A percentile compares a stretch with the other conserved stretches of the same genome.
Evolutionary conservation across 2,888 invertebrate species (phyloP).

Genomic region (Falcaria lacertinaria): DNA sequence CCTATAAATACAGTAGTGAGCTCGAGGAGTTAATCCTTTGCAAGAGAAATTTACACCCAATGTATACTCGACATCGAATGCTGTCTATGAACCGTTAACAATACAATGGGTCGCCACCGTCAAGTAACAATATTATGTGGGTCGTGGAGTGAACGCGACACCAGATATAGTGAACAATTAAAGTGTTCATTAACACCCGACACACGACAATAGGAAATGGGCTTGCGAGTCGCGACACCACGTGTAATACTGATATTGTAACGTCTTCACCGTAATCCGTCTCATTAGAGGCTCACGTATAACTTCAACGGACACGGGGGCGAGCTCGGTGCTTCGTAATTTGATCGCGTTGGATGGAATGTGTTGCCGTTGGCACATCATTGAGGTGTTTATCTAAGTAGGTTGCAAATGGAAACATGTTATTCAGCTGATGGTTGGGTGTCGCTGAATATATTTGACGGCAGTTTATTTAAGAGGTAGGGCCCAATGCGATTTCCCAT

Average conservation of each 20-base stretch:
- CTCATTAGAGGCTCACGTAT: slow-evolving; percentile 42
- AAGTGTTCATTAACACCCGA: slow-evolving; percentile 53
- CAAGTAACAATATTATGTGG: slow-evolving; percentile 67
- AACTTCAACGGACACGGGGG: slow-evolving; percentile 28
- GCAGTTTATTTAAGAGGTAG: neutral
- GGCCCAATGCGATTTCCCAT: no score
- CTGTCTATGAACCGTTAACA: slow-evolving; percentile 59
- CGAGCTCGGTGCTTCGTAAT: slow-evolving; percentile 39
- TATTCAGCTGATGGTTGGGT: slow-evolving; percentile 42
- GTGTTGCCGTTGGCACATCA: slow-evolving; percentile 45
- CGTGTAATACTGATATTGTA: slow-evolving; percentile 35
- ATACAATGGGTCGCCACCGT: slow-evolving; percentile 59
- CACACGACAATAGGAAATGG: slow-evolving; percentile 39
- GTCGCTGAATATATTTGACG: neutral
- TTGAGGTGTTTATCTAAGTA: slow-evolving; percentile 49
- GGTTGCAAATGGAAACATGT: slow-evolving; percentile 50
- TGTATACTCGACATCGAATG: slow-evolving; percentile 45
- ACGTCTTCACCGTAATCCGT: slow-evolving; percentile 41
- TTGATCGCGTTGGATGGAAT: slow-evolving; percentile 51
- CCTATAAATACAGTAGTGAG: slow-evolving; percentile 1
- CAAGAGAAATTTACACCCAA: slow-evolving; percentile 38
- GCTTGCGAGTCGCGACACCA: slow-evolving; percentile 31
- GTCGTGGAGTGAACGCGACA: slow-evolving; percentile 60
- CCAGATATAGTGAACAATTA: slow-evolving; percentile 64
- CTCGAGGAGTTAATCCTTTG: slow-evolving; percentile 23